These are phyloP conservation scores for Toxonevra muliebris DNA, from an alignment of 2,888 invertebrate genomes.

Conservation along the genomic window DNA sequence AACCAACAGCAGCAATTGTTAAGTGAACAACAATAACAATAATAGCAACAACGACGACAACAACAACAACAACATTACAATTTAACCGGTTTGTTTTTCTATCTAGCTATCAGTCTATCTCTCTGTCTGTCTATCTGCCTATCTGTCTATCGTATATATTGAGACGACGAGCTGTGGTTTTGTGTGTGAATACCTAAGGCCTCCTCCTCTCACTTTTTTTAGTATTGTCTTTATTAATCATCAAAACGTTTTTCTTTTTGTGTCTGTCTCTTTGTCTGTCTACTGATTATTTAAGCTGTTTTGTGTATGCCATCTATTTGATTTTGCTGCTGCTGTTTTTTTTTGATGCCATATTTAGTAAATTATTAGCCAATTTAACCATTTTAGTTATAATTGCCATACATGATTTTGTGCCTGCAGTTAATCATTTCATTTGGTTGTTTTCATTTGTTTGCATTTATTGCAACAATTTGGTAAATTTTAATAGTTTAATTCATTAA, in stretches of 20 bases:
- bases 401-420: background rate
- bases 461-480: background rate
- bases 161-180: no score
- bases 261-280: background rate
- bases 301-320: no score
- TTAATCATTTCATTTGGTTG: constrained; percentile 2
- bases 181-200: no score
- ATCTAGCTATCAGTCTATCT: background rate
- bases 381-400: background rate
- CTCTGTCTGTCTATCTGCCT: background rate
- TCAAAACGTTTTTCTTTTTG: background rate
- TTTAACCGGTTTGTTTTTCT: constrained; percentile 20
- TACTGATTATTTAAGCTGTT: background rate
- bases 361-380: constrained; percentile 8
- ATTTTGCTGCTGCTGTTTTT: background rate
- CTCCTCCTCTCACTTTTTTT: background rate
- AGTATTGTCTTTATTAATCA: background rate
- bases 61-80: constrained; percentile 4
- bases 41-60: constrained; percentile 4
- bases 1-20: constrained; percentile 10
- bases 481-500: background rate
- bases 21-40: constrained; percentile 14
- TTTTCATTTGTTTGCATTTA: background rate
- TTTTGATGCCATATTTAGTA: constrained; percentile 6
- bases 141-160: background rate